Conservation (phyloP, 2,888 invertebrate genomes). For the Rhimphoctona megacephalus region DNA sequence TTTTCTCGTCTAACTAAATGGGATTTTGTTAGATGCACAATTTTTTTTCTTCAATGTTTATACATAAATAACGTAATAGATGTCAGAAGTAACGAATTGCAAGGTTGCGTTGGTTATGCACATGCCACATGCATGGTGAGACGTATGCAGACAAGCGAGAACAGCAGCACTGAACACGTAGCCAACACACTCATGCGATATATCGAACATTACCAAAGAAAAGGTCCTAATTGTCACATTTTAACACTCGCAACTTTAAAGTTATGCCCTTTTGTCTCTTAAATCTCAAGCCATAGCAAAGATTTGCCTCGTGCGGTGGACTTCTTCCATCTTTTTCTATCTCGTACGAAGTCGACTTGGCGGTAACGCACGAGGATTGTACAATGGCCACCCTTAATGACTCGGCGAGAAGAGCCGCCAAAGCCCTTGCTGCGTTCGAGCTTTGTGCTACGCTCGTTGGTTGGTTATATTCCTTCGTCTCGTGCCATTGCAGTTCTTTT, state of each 20-base stretch:
- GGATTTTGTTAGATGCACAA: neutral
- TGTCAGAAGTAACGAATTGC: conserved; percentile 55
- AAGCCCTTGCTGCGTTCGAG: conserved; percentile 74
- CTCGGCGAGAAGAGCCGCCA: conserved; percentile 81
- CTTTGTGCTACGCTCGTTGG: conserved; percentile 48
- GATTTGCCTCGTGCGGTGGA: neutral
- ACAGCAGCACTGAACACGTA: conserved; percentile 42
- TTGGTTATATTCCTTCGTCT: conserved; percentile 58
- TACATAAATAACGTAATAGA: neutral
- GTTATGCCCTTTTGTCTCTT: conserved; percentile 29
- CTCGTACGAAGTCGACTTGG: conserved; percentile 43
- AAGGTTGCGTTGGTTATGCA: conserved; percentile 59
- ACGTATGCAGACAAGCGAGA: conserved; percentile 26
- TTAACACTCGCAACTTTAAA: neutral
- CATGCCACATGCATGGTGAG: conserved; percentile 35
- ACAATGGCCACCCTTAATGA: conserved; percentile 82
- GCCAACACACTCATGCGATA: conserved; percentile 26
- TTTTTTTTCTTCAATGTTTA: neutral
- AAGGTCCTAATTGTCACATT: neutral
- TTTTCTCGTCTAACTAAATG: no score
- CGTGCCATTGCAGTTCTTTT: conserved; percentile 75
- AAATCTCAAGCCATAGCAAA: neutral
- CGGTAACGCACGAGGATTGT: conserved; percentile 80
- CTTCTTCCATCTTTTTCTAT: conserved; percentile 31
- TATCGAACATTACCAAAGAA: neutral